These are phyloP conservation scores for Marisa cornuarietis DNA, from an alignment of 1,140 invertebrate genomes.

Conservation along the genomic window DNA sequence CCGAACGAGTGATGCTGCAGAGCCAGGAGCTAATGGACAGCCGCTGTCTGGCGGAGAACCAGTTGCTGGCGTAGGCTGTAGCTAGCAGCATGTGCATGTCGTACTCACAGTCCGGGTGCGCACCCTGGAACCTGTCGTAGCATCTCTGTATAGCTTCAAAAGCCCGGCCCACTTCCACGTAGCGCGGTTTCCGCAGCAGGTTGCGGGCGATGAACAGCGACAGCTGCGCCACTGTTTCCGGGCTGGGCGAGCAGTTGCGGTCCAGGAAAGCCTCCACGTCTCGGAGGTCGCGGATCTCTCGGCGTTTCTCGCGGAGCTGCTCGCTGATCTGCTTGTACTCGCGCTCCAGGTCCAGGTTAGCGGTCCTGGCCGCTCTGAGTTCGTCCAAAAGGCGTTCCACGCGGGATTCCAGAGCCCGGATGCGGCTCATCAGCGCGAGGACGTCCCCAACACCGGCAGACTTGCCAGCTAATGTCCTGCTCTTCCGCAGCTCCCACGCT, in stretches of 20 bases:
- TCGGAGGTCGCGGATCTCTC: conserved; percentile 45
- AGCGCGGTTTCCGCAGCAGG: conserved; percentile 50
- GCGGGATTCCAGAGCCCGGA: conserved; percentile 26
- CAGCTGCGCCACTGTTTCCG: conserved; percentile 51
- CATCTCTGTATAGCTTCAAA: conserved; percentile 49
- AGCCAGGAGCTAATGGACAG: conserved; percentile 54
- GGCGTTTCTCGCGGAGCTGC: conserved; percentile 40
- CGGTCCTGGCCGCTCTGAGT: conserved; percentile 30
- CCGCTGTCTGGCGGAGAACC: conserved; percentile 52
- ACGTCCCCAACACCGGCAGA: not conserved
- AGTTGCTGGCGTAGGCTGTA: conserved; percentile 58
- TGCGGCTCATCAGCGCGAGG: conserved; percentile 17
- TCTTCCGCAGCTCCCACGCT: not conserved
- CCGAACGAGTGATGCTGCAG: conserved; percentile 43
- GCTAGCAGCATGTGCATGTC: conserved; percentile 63
- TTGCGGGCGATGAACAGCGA: conserved; percentile 53
- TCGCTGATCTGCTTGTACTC: conserved; percentile 44
- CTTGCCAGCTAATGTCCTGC: not conserved
- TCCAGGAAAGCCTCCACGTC: conserved; percentile 26
- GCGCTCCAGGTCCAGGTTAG: conserved; percentile 48
- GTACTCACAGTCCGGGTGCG: conserved; percentile 44
- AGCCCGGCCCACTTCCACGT: conserved; percentile 50
- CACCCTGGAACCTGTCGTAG: conserved; percentile 42
- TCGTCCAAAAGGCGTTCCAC: conserved; percentile 23
- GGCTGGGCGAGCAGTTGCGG: conserved; percentile 53